Percentiles rank a stretch among this genome's conserved stretches.
phyloP scores from a whole-genome alignment of 30 jellyfish, hydroid and myxozoan genomes.

The Aurelia aurita complex sp. Pacific region DNA sequence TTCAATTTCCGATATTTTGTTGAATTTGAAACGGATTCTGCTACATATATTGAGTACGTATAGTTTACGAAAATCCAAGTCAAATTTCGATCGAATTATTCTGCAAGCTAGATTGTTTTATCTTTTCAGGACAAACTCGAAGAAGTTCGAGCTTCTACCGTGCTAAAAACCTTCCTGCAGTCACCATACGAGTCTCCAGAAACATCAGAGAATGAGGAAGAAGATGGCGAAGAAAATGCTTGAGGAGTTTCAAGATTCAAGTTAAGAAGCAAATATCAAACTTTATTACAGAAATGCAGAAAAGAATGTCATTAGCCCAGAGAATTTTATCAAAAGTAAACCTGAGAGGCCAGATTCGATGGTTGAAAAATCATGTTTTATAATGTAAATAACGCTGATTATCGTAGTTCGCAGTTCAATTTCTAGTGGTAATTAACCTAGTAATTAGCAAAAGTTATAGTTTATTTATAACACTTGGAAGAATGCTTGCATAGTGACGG shows the following conservation, averaged over 20 bases:
- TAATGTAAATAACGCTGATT: conserved; percentile 44
- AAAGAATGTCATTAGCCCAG: neutral
- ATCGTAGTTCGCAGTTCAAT: neutral
- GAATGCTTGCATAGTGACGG: too few relatives aligned
- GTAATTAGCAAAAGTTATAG: too few relatives aligned
- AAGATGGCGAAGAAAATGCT: conserved; percentile 39
- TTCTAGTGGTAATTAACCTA: too few relatives aligned
- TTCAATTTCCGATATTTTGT: too few relatives aligned
- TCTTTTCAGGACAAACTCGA: conserved; percentile 77
- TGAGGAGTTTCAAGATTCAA: neutral
- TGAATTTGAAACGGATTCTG: too few relatives aligned
- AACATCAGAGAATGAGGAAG: conserved; percentile 78
- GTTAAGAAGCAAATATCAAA: too few relatives aligned
- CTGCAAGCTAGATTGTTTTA: neutral
- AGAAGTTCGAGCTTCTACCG: conserved; percentile 95
- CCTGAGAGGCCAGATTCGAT: neutral
- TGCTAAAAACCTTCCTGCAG: conserved; percentile 86
- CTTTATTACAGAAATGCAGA: neutral
- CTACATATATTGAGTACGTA: too few relatives aligned
- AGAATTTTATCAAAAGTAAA: neutral
- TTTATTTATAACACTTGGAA: too few relatives aligned
- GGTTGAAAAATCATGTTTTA: conserved; percentile 8
- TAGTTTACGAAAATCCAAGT: too few relatives aligned
- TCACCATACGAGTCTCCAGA: conserved; percentile 98
- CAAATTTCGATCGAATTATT: too few relatives aligned